Evolutionary conservation across 2,888 invertebrate species (phyloP).

Genomic region (Cylindroiulus punctatus): DNA sequence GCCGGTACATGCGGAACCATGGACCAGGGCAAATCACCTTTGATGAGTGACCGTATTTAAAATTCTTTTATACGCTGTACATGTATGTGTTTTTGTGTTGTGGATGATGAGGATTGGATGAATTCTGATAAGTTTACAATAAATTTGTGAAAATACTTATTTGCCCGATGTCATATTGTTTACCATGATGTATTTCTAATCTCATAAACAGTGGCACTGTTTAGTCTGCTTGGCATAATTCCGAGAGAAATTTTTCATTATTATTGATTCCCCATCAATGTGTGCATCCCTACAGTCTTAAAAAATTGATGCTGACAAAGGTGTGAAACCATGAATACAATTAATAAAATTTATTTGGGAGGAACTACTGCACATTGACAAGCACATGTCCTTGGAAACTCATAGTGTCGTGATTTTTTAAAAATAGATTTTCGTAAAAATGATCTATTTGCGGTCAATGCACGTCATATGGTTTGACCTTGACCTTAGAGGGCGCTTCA

Average conservation of each 20-base stretch:
- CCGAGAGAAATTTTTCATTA: too few relatives aligned
- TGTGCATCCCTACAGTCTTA: too few relatives aligned
- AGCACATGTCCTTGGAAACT: background rate
- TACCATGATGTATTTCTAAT: too few relatives aligned
- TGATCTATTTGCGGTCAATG: background rate
- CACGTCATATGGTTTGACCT: background rate
- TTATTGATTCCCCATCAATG: too few relatives aligned
- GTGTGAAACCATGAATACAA: too few relatives aligned
- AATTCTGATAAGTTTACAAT: conserved; percentile 16
- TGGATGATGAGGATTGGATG: background rate
- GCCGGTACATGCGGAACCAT: conserved; percentile 89
- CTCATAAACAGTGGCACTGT: too few relatives aligned
- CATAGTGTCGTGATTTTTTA: background rate
- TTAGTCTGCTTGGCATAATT: too few relatives aligned
- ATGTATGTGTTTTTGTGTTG: background rate
- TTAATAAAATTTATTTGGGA: too few relatives aligned
- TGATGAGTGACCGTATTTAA: conserved; percentile 71
- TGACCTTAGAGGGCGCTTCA: conserved; percentile 31
- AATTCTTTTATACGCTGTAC: background rate
- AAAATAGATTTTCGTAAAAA: too few relatives aligned
- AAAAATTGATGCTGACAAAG: too few relatives aligned
- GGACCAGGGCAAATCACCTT: conserved; percentile 92
- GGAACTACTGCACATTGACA: too few relatives aligned
- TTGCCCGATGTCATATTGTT: background rate
- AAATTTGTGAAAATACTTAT: background rate